Evolutionary conservation across 2,113 vertebrate genomes (phyloP), one percentile per base, ranked within the genome.

Genomic region (Oryzias melastigma): DNA sequence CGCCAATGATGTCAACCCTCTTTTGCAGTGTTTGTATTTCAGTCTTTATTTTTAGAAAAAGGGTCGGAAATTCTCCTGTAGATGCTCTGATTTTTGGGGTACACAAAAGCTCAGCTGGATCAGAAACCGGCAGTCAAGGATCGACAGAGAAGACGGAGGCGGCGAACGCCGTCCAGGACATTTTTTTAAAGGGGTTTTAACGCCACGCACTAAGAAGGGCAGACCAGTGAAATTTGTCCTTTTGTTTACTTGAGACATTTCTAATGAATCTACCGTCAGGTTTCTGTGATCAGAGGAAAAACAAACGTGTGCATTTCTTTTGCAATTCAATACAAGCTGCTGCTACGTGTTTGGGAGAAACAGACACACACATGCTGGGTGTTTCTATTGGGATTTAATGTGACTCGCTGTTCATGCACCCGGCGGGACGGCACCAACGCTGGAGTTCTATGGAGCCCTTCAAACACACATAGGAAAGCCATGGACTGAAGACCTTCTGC

Each of bases 201-300:
- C 56, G 66, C 52, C 15, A 66, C 84, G 87, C 87, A 86, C 85
- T 88, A 87, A 87, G 82, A 85, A 75, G 77, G 78, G 80, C 73
- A 81, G 58, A 75, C 78, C 61, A 77, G 67, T 56, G 77, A 85
- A 75, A 86, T 87, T 76, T 48, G 57, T 58, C 44, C 47, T 40
- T 68, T 70, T 59, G 71, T 86, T 89, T 83, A 88, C 90, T 89
- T 85, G 75, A 85, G 84, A 89, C 85, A 89, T 91, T 92, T 90
- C 88, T 83, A 70, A 75, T 71, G 43, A 78, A 71, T 55, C 40
- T 52, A 68, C 65, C 42, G 71, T 68, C 71, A 67, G 62, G 51
- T 66, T 63, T 73, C 72, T 64, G 46, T 65, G 55, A 53, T 46
- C 64, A 53, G 60, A 55, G 59, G 35, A 8, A 71, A 71, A 48